Conservation (phyloP, 2,113 vertebrate species). For the Barbus barbus region DNA sequence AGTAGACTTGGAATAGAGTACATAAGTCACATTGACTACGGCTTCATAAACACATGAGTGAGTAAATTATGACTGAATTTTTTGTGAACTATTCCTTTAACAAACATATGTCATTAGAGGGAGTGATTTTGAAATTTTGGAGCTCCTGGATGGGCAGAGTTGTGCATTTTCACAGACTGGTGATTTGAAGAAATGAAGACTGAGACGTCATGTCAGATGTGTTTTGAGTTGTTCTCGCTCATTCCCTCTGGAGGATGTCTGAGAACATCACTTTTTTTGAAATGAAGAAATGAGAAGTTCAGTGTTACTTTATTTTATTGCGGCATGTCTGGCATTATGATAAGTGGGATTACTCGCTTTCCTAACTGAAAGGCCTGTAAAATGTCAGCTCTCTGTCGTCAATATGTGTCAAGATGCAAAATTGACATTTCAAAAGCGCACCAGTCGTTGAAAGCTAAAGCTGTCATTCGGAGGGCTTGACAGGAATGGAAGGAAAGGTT, state of each 20-base stretch:
- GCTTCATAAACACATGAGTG: background rate
- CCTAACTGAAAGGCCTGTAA: constrained; percentile 28
- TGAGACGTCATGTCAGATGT: background rate
- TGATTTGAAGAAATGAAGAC: background rate
- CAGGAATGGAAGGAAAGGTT: constrained; percentile 43
- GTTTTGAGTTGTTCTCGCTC: background rate
- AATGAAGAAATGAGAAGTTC: constrained; percentile 12
- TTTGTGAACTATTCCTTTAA: background rate
- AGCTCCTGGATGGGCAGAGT: background rate
- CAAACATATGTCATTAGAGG: background rate
- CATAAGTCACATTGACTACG: background rate
- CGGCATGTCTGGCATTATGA: constrained; percentile 35
- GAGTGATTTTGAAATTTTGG: background rate
- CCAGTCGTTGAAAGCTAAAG: constrained; percentile 16
- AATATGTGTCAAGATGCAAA: constrained; percentile 50
- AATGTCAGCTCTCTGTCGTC: constrained; percentile 48
- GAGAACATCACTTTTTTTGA: constrained; percentile 1
- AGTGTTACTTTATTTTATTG: constrained; percentile 13
- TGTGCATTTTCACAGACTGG: background rate
- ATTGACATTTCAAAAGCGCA: constrained; percentile 53
- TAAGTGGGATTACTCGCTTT: constrained; percentile 39
- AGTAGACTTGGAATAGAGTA: background rate
- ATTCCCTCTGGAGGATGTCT: background rate
- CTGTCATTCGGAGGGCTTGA: constrained; percentile 20
- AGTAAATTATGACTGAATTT: background rate